Percentiles rank a stretch among this genome's conserved stretches.
Evolutionary conservation across 2,113 vertebrate species (phyloP).

Genomic region (Rattus norvegicus): DNA sequence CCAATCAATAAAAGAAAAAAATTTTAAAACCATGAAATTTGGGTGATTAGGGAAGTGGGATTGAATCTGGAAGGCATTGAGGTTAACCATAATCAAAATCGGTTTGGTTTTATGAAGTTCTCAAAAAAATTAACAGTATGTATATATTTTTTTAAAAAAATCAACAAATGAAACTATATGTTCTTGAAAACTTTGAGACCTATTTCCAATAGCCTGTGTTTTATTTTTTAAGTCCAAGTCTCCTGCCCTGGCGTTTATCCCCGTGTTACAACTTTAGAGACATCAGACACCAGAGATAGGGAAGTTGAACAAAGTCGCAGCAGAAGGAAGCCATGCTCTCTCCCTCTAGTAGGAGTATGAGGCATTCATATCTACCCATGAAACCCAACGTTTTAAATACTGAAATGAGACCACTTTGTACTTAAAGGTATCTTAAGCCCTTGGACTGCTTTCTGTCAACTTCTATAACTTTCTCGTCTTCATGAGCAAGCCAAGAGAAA

Average conservation of each 20-base stretch:
- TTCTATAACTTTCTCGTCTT: not conserved
- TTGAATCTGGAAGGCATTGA: not conserved
- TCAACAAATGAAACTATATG: not conserved
- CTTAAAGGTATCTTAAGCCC: not conserved
- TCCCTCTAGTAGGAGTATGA: not conserved
- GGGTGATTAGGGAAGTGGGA: not conserved
- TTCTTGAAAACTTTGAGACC: constrained; percentile 23
- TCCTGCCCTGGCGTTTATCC: not conserved
- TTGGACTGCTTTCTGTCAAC: not conserved
- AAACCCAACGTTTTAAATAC: not conserved
- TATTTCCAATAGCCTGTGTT: not conserved
- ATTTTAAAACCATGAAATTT: not conserved
- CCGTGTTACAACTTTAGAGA: not conserved
- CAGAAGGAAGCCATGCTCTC: not conserved
- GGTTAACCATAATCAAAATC: not conserved
- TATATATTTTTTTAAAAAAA: not conserved
- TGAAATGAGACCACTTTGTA: not conserved
- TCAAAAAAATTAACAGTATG: not conserved
- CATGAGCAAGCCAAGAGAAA: not conserved
- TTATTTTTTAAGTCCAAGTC: not conserved
- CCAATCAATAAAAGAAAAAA: not conserved
- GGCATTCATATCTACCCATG: not conserved
- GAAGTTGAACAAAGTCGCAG: not conserved
- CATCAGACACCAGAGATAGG: not conserved
- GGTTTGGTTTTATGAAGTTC: not conserved